Evolutionary conservation across 2,888 invertebrate species (phyloP), one percentile per base, ranked within the genome.

Genomic region (Aproaerema taeniolella): DNA sequence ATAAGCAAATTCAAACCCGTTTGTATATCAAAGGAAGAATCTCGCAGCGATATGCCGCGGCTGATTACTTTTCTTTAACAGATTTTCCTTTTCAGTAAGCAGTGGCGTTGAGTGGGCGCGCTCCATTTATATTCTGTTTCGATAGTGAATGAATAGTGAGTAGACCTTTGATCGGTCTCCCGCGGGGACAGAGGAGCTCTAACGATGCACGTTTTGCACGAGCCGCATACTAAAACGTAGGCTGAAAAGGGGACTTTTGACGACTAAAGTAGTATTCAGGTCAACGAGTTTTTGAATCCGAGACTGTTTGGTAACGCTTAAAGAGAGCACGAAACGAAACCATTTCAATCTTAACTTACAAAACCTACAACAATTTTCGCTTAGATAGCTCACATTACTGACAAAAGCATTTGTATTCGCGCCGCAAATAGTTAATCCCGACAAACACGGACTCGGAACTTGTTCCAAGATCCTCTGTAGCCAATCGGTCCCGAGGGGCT

Each of bases 401-500:
- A n/a, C n/a, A n/a, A n/a, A n/a, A n/a, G n/a, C n/a, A n/a, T n/a
- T n/a, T 24, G 15, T 26, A 31, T 26, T 31, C 25, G 15, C 11
- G 31, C 15, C 42, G 28, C 32, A 30, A 36, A 36, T 29, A 31
- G 30, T 35, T 34, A 38, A 34, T 43, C 37, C 14, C 28, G 17
- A 42, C 42, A 30, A 35, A 28, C 41, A 31, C 34, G 29, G 45
- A 36, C 35, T 38, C 13, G 38, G 29, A 38, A 38, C 33, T 61
- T 60, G 53, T 61, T 58, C 52, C 55, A 50, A 57, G 55, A 61
- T 61, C 54, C 58, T 56, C 47, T 50, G 54, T 61, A 67, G 53
- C 57, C 63, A 65, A 74, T 67, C 56, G 55, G 49, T 37, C 63
- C 54, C 61, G 30, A 43, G 60, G 53, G 62, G 53, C 50, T 60